Evolutionary conservation across 2,113 vertebrate species (phyloP), one percentile per base, ranked within the genome.

Genomic region (Ploceus nigricollis): DNA sequence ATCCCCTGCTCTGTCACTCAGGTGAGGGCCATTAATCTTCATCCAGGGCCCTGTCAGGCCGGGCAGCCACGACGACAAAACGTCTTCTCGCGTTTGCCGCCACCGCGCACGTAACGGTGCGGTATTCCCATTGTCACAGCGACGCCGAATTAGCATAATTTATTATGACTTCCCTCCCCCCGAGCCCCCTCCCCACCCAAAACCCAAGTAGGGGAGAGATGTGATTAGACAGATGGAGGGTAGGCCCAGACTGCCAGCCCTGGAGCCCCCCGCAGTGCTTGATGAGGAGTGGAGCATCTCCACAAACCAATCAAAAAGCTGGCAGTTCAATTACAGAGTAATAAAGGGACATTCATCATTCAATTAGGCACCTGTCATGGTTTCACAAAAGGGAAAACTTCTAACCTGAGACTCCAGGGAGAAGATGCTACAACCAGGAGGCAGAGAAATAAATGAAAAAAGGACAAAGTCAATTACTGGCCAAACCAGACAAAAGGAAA

Each of bases 321-420:
- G 97, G 98, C 98, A 98, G 98, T 99, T 99, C 98, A 99, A 99
- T 99, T 99, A 99, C 98, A 98, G 98, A 97, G 98, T 98, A 99
- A 99, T 99, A 99, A 99, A 99, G 98, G 99, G 98, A 99, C 99
- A 99, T 99, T 99, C 99, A 99, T 99, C 99, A 99, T 99, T 99
- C 99, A 99, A 99, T 99, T 99, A 99, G 98, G 99, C 99, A 99
- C 98, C 99, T 99, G 99, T 99, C 99, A 99, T 95, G 96, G 94
- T 97, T 98, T 98, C 98, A 99, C 98, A 99, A 98, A 99, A 98
- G 98, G 97, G 97, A 98, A 98, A 98, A 98, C 97, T 98, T 98
- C 98, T 97, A 98, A 98, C 98, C 98, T 98, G 98, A 98, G 97
- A 98, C 98, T 98, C 97, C 51, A 79, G 97, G 97, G 98, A 98